A percentile compares a stretch with the other conserved stretches of the same genome.
phyloP scores from a whole-genome alignment of 2,888 invertebrate species.

The Lasioglossum marginatum region DNA sequence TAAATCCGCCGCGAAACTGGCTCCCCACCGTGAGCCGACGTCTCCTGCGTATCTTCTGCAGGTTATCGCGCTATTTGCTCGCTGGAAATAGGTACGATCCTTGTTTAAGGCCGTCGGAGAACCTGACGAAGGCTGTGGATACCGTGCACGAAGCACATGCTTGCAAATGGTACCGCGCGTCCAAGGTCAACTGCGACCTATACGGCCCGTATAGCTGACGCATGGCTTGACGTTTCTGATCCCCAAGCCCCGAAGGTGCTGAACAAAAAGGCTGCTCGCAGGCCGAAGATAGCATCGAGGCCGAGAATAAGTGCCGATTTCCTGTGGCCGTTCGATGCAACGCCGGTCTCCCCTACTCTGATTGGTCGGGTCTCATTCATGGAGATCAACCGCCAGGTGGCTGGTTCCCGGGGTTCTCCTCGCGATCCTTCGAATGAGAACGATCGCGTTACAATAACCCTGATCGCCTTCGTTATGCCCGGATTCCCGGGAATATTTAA shows the following conservation, averaged over 20 bases:
- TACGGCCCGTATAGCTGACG: slow-evolving; percentile 47
- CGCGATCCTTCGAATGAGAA: neutral
- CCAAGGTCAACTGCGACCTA: slow-evolving; percentile 50
- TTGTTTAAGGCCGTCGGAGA: slow-evolving; percentile 39
- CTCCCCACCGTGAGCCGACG: neutral
- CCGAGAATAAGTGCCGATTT: slow-evolving; percentile 63
- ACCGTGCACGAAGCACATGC: slow-evolving; percentile 39
- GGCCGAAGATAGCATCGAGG: slow-evolving; percentile 57
- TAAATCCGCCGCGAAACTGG: neutral
- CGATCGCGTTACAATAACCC: slow-evolving; percentile 8
- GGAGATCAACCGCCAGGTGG: slow-evolving; percentile 43
- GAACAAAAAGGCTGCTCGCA: slow-evolving; percentile 43
- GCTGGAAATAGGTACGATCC: slow-evolving; percentile 40
- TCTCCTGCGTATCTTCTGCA: slow-evolving; percentile 1
- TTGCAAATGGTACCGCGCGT: slow-evolving; percentile 46
- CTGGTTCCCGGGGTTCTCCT: neutral
- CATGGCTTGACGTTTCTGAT: slow-evolving; percentile 49
- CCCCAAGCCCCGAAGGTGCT: slow-evolving; percentile 40
- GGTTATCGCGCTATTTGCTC: slow-evolving; percentile 6
- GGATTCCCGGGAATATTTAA: neutral
- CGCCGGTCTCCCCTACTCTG: neutral
- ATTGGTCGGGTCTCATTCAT: slow-evolving; percentile 56
- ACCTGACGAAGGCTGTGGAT: neutral
- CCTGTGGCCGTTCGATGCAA: slow-evolving; percentile 43
- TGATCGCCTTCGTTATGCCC: neutral